Percentiles rank a stretch among this genome's conserved stretches.
These are phyloP conservation scores for Cartodere bifasciata DNA, from an alignment of 2,888 invertebrate genomes.

Conservation along the genomic window DNA sequence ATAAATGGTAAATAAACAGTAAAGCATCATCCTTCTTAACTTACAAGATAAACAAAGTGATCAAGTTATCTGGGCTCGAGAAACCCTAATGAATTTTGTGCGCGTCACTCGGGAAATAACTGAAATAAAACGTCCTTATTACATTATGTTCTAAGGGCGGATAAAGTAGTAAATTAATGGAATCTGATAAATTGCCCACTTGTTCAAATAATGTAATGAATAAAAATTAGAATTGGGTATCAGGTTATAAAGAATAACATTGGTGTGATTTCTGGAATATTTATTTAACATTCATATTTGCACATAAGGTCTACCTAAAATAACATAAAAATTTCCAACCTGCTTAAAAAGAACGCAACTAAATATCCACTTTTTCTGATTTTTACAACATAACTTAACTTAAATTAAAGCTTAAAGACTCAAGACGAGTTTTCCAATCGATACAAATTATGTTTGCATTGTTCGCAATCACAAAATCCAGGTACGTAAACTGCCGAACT, in stretches of 20 bases:
- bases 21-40: constrained; percentile 34
- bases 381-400: constrained; percentile 1
- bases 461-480: constrained; percentile 35
- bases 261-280: too few species aligned
- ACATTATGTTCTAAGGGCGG: too few species aligned
- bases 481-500: constrained; percentile 36
- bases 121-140: background rate
- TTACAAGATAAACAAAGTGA: constrained; percentile 31
- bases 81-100: constrained; percentile 1
- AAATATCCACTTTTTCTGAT: background rate
- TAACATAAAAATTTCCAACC: background rate
- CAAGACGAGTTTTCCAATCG: constrained; percentile 21
- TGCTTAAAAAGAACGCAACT: background rate
- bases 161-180: too few species aligned
- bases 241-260: too few species aligned
- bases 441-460: constrained; percentile 31
- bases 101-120: constrained; percentile 7
- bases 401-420: constrained; percentile 10
- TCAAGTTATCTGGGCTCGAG: constrained; percentile 26
- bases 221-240: too few species aligned
- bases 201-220: too few species aligned
- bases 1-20: constrained; percentile 31
- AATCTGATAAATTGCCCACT: too few species aligned
- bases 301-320: too few species aligned
- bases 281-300: too few species aligned